phyloP scores from a whole-genome alignment of 2,888 invertebrate genomes.

The Agrotis clavis region DNA sequence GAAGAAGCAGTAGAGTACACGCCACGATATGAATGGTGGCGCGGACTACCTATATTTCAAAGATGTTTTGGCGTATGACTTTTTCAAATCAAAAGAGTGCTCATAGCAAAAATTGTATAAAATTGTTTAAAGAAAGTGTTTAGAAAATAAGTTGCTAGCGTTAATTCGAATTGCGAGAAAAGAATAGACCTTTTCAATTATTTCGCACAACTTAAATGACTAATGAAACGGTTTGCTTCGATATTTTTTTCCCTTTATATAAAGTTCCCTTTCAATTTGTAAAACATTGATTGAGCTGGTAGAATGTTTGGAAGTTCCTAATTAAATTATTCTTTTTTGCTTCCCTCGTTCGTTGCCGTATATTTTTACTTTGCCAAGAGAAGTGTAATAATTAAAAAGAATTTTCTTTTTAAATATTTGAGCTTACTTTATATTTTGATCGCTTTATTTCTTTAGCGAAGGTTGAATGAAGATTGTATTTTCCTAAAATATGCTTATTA shows the following conservation, averaged over 20 bases:
- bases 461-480: background rate
- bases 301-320: conserved; percentile 34
- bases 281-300: conserved; percentile 28
- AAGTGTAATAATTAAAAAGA: conserved; percentile 34
- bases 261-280: conserved; percentile 33
- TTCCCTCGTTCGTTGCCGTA: conserved; percentile 23
- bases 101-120: too few species aligned
- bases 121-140: too few species aligned
- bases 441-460: conserved; percentile 1
- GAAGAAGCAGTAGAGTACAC: too few species aligned
- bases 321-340: conserved; percentile 37
- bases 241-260: conserved; percentile 44
- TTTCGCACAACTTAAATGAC: background rate
- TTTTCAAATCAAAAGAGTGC: too few species aligned
- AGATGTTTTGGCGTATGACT: too few species aligned
- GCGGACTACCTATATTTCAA: too few species aligned
- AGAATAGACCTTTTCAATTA: too few species aligned
- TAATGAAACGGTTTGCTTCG: conserved; percentile 11
- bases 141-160: too few species aligned
- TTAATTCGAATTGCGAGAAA: too few species aligned
- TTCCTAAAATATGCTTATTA: conserved; percentile 4
- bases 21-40: too few species aligned
- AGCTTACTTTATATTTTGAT: conserved; percentile 14
- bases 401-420: conserved; percentile 46
- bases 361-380: conserved; percentile 40